Base-by-base conservation (phyloP, 2,113 vertebrate genomes). In the Glaucidium brasilianum region DNA sequence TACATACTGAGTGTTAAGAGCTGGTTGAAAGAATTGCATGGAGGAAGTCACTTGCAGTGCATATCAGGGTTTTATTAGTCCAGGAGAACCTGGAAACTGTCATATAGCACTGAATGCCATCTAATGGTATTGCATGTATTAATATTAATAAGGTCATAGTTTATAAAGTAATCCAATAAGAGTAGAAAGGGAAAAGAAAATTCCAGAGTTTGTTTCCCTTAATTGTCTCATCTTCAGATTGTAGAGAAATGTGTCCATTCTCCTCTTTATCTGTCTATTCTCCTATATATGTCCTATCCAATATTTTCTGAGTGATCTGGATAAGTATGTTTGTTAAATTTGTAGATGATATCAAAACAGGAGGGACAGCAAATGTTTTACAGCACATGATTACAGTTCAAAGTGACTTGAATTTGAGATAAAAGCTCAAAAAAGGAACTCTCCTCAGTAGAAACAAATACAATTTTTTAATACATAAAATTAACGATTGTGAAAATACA, bases 1-100 rank as follows among this genome's bases (percentile, higher is more conserved):
- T 96, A 72, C 92, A 94, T 94, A 82, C n/a, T 64, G 63, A 90
- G 34, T 87, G 39, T 77, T 91, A 81, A 86, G 52, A 72, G 35
- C 39, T 94, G 18, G 34, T 86, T 91, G 60, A 91, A 94, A 91
- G 76, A 81, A 84, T 59, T 81, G 39, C 69, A 41, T 27, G 29
- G 49, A 92, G 26, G 17, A 96, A 94, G 60, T 59, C 52, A 71
- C 18, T 93, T 3, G 3, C 52, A 72, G 45, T 53, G 27, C 39
- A 45, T 77, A 91, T 86, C 64, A 93, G 34, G 50, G 13, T 15
- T 72, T 94, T 89, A 90, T 90, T 87, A 94, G 88, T 84, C 68
- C 85, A 89, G 43, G 43, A 96, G 60, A 92, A 86, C 35, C 32
- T 81, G 89, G 56, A 95, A 96, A 87, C 49, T 43, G 60, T 34